Conservation (phyloP, 2,797 vertebrate genomes). For the Gouania willdenowi region DNA sequence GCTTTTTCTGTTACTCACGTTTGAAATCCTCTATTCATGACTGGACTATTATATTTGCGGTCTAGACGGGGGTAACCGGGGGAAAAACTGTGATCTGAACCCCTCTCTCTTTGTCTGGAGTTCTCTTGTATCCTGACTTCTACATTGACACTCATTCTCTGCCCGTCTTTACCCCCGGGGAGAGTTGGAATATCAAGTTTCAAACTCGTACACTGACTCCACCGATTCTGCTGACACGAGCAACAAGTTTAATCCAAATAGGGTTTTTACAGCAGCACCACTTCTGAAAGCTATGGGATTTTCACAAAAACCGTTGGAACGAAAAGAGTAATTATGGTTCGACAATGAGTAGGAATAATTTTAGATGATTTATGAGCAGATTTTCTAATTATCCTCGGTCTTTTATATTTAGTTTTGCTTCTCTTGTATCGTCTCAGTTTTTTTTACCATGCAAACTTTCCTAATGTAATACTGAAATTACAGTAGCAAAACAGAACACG, state of each 20-base stretch:
- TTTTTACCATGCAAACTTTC: conserved; percentile 25
- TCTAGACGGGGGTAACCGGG: conserved; percentile 42
- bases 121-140: neutral
- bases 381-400: conserved; percentile 45
- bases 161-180: neutral
- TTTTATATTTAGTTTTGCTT: conserved; percentile 38
- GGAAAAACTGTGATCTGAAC: conserved; percentile 19
- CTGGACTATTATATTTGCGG: conserved; percentile 43
- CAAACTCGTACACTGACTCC: too few relatives aligned
- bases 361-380: conserved; percentile 25
- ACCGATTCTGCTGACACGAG: too few relatives aligned
- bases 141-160: neutral
- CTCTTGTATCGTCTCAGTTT: too few relatives aligned
- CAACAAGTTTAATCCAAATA: too few relatives aligned
- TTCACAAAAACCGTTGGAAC: too few relatives aligned
- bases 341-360: conserved; percentile 25
- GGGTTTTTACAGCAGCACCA: too few relatives aligned
- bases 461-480: conserved; percentile 30
- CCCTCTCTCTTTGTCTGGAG: neutral
- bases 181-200: too few relatives aligned
- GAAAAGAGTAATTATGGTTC: too few relatives aligned
- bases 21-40: conserved; percentile 44
- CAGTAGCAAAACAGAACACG: conserved; percentile 25
- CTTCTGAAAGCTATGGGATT: too few relatives aligned
- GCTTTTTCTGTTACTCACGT: conserved; percentile 44